phyloP scores from a whole-genome alignment of 2,888 invertebrate species.

The Chalcis sispes region DNA sequence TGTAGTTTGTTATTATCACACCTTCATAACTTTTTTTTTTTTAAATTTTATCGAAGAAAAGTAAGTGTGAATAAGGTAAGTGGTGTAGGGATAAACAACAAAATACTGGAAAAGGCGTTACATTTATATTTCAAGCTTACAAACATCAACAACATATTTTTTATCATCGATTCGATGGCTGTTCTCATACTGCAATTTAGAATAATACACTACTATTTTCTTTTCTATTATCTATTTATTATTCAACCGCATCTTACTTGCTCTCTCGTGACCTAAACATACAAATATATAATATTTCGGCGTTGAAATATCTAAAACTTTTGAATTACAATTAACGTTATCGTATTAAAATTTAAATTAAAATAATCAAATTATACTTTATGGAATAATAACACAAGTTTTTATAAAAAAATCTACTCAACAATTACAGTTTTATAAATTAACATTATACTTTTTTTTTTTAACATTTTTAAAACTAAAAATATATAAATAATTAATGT shows the following conservation, averaged over 20 bases:
- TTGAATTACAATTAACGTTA: background rate
- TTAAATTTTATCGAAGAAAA: background rate
- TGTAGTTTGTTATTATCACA: constrained; percentile 18
- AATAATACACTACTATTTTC: constrained; percentile 48
- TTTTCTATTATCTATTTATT: constrained; percentile 52
- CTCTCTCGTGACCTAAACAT: constrained; percentile 40
- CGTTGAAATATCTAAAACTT: constrained; percentile 7
- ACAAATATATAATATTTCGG: background rate
- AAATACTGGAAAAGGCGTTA: constrained; percentile 70
- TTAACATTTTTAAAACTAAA: constrained; percentile 13
- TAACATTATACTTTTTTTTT: constrained; percentile 15
- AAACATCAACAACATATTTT: constrained; percentile 74
- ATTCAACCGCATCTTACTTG: constrained; percentile 45
- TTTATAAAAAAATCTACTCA: constrained; percentile 11
- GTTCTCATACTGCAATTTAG: constrained; percentile 46
- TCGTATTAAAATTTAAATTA: constrained; percentile 3
- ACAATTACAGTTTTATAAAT: constrained; percentile 9
- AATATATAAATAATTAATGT: constrained; percentile 1
- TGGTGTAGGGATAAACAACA: constrained; percentile 28
- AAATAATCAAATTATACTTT: constrained; percentile 23
- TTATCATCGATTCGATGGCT: constrained; percentile 57
- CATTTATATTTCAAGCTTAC: constrained; percentile 75
- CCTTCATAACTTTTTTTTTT: background rate
- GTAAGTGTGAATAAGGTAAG: background rate
- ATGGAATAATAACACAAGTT: background rate